phyloP scores from a whole-genome alignment of 2,113 vertebrate genomes.

The Onychostruthus taczanowskii region DNA sequence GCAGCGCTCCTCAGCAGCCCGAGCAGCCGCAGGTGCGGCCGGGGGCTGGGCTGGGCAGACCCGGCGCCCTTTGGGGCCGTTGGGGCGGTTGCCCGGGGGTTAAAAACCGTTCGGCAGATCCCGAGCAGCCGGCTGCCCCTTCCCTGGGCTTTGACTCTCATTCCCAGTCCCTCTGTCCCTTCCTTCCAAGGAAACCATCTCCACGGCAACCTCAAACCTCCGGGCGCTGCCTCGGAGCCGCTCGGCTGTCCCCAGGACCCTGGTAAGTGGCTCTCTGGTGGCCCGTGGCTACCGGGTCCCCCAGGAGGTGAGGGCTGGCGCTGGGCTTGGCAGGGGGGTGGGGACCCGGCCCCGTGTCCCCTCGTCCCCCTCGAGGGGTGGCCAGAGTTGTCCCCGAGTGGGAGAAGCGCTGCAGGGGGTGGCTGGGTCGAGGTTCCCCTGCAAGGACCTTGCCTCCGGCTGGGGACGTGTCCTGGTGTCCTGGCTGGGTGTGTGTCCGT shows the following conservation, averaged over 20 bases:
- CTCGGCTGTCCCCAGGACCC: background rate
- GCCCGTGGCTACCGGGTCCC: background rate
- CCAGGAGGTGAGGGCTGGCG: background rate
- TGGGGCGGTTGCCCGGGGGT: background rate
- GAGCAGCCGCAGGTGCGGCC: accelerated
- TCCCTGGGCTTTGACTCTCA: accelerated
- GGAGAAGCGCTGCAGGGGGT: background rate
- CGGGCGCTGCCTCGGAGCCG: background rate
- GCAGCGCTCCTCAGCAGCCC: background rate
- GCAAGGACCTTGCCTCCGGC: no score
- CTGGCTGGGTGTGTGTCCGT: accelerated
- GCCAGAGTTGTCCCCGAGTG: accelerated
- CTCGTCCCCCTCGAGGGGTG: background rate
- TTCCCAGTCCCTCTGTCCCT: background rate
- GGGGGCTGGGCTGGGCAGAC: background rate
- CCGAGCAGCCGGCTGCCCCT: background rate
- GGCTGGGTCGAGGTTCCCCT: background rate
- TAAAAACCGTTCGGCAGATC: accelerated
- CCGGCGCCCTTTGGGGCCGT: background rate
- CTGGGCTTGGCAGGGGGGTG: background rate
- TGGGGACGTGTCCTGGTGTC: accelerated
- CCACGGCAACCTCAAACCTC: conserved; percentile 34
- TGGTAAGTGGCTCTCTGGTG: background rate
- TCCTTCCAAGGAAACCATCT: conserved; percentile 45
- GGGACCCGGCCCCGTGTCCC: accelerated